These are phyloP conservation scores for Dasyornis broadbenti DNA, from an alignment of 2,113 vertebrate genomes.

Conservation along the genomic window DNA sequence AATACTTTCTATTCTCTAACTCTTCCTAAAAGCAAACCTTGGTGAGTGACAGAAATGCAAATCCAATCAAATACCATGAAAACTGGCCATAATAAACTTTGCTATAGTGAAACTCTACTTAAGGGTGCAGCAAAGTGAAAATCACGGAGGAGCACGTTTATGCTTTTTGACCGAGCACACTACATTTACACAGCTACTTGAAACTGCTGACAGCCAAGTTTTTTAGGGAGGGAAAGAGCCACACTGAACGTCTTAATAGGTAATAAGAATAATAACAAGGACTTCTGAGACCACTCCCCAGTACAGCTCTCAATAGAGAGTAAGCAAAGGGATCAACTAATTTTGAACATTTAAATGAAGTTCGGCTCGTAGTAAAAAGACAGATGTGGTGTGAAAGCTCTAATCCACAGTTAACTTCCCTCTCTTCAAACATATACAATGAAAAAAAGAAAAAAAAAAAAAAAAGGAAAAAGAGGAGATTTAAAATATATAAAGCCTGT, in stretches of 20 bases:
- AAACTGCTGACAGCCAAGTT: background rate
- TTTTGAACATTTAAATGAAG: background rate
- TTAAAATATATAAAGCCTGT: slow-evolving; percentile 1
- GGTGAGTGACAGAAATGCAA: slow-evolving; percentile 8
- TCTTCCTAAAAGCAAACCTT: slow-evolving; percentile 16
- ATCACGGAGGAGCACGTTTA: accelerated
- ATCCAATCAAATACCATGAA: background rate
- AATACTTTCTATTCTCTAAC: background rate
- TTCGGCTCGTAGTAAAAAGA: background rate
- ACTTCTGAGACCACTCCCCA: background rate
- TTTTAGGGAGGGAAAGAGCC: background rate
- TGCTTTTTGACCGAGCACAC: background rate
- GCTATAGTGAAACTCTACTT: background rate
- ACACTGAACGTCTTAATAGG: background rate
- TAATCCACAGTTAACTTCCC: background rate
- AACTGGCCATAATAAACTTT: background rate
- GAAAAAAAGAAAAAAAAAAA: background rate
- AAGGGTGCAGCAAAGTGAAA: background rate
- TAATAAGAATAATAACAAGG: background rate
- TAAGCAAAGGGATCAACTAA: background rate
- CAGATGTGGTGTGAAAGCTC: slow-evolving; percentile 5
- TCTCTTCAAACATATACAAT: background rate
- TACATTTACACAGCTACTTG: background rate
- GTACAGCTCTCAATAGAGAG: background rate
- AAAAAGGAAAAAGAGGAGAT: background rate